A percentile compares a stretch with the other conserved stretches of the same genome.
These are phyloP conservation scores for Sinelater perroti DNA, from an alignment of 2,888 invertebrate species.

Conservation along the genomic window DNA sequence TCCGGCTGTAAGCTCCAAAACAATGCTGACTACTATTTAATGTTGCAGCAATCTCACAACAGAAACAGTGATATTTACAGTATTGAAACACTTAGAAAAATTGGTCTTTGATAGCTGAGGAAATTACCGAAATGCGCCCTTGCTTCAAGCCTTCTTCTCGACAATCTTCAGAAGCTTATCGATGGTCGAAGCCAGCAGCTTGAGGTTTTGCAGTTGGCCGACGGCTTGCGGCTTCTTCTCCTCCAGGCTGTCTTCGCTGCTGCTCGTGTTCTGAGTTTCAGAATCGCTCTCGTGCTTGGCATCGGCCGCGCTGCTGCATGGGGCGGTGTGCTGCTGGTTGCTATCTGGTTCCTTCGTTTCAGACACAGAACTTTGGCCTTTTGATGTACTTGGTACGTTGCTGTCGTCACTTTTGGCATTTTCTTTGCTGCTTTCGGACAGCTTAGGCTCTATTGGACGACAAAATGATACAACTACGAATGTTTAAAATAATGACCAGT, in stretches of 20 bases:
- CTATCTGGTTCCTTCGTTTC: constrained; percentile 25
- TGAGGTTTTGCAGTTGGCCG: constrained; percentile 53
- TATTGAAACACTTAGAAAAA: constrained; percentile 24
- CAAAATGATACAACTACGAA: background rate
- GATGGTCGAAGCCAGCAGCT: constrained; percentile 55
- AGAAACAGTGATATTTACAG: constrained; percentile 22
- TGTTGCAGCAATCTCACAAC: constrained; percentile 25
- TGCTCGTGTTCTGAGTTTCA: constrained; percentile 52
- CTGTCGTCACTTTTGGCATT: constrained; percentile 39
- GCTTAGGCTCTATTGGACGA: too few relatives aligned
- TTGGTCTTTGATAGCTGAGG: constrained; percentile 29
- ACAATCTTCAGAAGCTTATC: constrained; percentile 58
- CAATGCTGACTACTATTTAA: constrained; percentile 30
- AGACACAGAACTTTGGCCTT: constrained; percentile 31
- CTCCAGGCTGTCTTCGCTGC: constrained; percentile 50
- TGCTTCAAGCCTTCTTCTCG: constrained; percentile 47
- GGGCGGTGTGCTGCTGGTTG: constrained; percentile 38
- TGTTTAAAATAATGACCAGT: background rate
- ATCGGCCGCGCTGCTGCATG: constrained; percentile 29
- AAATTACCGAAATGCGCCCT: constrained; percentile 17
- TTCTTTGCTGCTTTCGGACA: constrained; percentile 10
- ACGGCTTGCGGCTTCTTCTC: constrained; percentile 46
- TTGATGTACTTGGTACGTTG: constrained; percentile 52
- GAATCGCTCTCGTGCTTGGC: constrained; percentile 51
- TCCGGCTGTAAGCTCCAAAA: constrained; percentile 14